Percentiles rank a stretch among this genome's conserved stretches.
phyloP scores from a whole-genome alignment of 2,113 vertebrate genomes.

The Tricholaema leucomelas region DNA sequence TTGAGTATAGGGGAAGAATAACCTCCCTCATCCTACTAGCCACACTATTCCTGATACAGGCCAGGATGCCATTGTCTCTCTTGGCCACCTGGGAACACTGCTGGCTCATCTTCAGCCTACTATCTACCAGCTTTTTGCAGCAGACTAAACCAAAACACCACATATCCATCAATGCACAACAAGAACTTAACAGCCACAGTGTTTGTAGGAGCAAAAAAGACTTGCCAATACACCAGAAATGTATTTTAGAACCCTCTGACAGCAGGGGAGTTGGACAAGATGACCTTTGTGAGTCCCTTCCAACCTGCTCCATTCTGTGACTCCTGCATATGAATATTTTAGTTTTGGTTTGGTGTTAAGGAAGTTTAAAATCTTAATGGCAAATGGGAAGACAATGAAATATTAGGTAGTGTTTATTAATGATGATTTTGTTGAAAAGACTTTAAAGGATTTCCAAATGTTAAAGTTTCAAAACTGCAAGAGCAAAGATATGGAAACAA shows the following conservation, averaged over 20 bases:
- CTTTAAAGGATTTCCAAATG: background rate
- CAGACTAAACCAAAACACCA: background rate
- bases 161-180: background rate
- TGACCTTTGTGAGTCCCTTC: too few species aligned
- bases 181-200: background rate
- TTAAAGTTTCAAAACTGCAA: background rate
- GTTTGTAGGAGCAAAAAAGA: background rate
- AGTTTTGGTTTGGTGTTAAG: background rate
- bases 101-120: too few species aligned
- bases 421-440: background rate
- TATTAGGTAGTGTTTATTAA: background rate
- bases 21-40: too few species aligned
- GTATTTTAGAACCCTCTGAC: background rate
- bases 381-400: background rate
- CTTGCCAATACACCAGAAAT: background rate
- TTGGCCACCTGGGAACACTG: too few species aligned
- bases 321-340: background rate
- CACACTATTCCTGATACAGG: too few species aligned
- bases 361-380: background rate
- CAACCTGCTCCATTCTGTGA: too few species aligned
- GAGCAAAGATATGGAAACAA: background rate
- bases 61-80: too few species aligned
- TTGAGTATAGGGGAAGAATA: too few species aligned
- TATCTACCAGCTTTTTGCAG: too few species aligned
- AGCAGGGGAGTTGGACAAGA: too few species aligned